phyloP scores from a whole-genome alignment of 2,888 invertebrate genomes.

The Saturnia pavonia region DNA sequence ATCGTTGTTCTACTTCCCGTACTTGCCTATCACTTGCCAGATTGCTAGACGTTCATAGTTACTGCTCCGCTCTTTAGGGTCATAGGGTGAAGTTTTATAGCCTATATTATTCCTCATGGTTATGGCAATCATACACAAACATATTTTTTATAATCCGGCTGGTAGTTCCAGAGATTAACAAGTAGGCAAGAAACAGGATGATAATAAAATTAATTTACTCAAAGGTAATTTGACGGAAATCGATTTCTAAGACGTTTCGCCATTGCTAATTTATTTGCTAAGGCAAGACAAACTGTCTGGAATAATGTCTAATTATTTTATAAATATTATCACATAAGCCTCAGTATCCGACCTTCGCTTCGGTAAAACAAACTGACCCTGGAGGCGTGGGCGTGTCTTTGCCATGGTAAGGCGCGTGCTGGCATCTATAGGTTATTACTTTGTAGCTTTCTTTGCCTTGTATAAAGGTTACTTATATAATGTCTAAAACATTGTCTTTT shows the following conservation, averaged over 20 bases:
- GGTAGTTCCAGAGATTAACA: no score
- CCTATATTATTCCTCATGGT: no score
- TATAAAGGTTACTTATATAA: not conserved
- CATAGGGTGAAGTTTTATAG: no score
- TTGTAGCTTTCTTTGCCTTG: conserved; percentile 32
- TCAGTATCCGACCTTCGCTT: conserved; percentile 34
- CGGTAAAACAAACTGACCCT: conserved; percentile 70
- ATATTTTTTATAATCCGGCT: no score
- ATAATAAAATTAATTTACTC: not conserved
- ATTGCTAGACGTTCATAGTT: no score
- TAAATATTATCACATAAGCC: not conserved
- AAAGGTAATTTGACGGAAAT: not conserved
- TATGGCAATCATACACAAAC: no score
- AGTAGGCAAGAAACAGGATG: not conserved
- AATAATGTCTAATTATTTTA: not conserved
- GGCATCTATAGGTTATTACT: conserved; percentile 44
- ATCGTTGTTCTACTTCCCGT: no score
- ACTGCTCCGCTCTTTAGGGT: no score
- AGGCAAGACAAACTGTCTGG: not conserved
- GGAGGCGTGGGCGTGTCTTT: conserved; percentile 57
- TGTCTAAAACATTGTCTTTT: not conserved
- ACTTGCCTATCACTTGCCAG: no score
- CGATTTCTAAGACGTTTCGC: not conserved
- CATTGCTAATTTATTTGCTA: not conserved
- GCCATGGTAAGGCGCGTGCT: conserved; percentile 68